Base-by-base conservation (phyloP, 2,797 vertebrate species). In the Mormyrops boulengeri region DNA sequence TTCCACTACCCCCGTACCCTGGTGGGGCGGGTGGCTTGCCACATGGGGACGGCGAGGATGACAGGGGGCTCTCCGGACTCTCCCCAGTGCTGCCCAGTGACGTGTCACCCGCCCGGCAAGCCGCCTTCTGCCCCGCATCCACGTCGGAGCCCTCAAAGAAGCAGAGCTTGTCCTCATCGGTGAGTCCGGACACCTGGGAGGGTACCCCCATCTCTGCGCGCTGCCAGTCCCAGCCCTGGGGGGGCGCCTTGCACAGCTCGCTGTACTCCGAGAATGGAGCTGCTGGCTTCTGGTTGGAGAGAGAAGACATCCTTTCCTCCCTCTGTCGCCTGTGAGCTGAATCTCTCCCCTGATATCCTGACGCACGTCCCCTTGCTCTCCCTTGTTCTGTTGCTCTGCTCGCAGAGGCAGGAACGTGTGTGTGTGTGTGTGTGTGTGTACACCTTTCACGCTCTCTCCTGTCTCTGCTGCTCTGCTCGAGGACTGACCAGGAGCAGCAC, bases 141-240 rank as follows among this genome's bases (percentile, higher is more conserved):
- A 94, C 19, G 17, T 88, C 91, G 0, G 97, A 95, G 3, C 95
- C 96, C 88, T 98, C 97, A 8, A 97, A 98, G 93, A 97, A 97
- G 93, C 98, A 97, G 44, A 98, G 96, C 95, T 98, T 98, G 93
- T 97, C 97, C 92, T 98, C 97, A 8, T 98, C 98, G 0, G 97
- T 97, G 94, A 99, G 97, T 41, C 96, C 96, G 0, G 95, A 57
- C 1, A 89, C 94, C 92, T 95, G 94, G 53, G 94, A 85, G 77
- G 92, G 91, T 0, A 94, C 93, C 0, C 95, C 93, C 44, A 96
- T 96, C 93, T 97, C 95, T 0, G 95, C 95, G 89, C 95, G 96
- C 93, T 98, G 97, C 98, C 98, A 98, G 89, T 98, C 97, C 93
- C 97, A 99, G 53, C 93, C 95, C 4, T 95, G 93, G 44, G 94